Percentiles rank a stretch among this genome's conserved stretches.
Evolutionary conservation across 2,888 invertebrate species (phyloP).

Genomic region (Lepidocyrtoides sp.): DNA sequence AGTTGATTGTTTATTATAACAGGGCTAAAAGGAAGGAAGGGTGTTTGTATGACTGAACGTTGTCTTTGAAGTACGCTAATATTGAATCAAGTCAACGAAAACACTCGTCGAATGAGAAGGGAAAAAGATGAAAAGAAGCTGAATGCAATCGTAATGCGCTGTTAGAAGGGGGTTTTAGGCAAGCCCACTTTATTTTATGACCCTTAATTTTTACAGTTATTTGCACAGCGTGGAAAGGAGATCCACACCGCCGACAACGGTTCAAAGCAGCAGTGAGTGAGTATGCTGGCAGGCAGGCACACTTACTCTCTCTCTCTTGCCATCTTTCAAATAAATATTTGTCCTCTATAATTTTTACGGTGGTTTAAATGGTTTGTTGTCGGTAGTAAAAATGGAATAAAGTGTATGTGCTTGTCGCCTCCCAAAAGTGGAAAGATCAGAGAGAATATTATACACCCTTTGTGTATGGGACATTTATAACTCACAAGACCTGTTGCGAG

Average conservation of each 20-base stretch:
- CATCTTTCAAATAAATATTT: conserved; percentile 78
- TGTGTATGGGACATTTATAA: conserved; percentile 52
- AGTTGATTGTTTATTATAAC: conserved; percentile 56
- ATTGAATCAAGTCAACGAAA: neutral
- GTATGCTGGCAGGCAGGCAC: conserved; percentile 40
- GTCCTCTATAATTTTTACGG: conserved; percentile 77
- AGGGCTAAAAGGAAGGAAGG: conserved; percentile 23
- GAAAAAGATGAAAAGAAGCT: conserved; percentile 12
- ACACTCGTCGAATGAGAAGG: neutral
- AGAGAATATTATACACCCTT: conserved; percentile 24
- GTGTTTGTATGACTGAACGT: neutral
- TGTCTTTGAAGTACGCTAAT: neutral
- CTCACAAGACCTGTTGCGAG: conserved; percentile 71
- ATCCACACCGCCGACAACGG: conserved; percentile 50
- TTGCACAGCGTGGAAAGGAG: conserved; percentile 77
- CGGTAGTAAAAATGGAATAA: conserved; percentile 65
- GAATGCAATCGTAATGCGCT: conserved; percentile 37
- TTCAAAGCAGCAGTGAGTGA: neutral
- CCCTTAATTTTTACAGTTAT: conserved; percentile 80
- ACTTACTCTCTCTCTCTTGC: conserved; percentile 49
- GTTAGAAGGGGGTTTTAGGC: conserved; percentile 65
- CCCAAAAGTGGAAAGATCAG: conserved; percentile 49
- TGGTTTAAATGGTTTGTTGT: conserved; percentile 76
- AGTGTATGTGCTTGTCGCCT: conserved; percentile 62
- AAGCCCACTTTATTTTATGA: conserved; percentile 79